Evolutionary conservation across 2,888 invertebrate genomes (phyloP).

Genomic region (Rhorus exstirpatorius): DNA sequence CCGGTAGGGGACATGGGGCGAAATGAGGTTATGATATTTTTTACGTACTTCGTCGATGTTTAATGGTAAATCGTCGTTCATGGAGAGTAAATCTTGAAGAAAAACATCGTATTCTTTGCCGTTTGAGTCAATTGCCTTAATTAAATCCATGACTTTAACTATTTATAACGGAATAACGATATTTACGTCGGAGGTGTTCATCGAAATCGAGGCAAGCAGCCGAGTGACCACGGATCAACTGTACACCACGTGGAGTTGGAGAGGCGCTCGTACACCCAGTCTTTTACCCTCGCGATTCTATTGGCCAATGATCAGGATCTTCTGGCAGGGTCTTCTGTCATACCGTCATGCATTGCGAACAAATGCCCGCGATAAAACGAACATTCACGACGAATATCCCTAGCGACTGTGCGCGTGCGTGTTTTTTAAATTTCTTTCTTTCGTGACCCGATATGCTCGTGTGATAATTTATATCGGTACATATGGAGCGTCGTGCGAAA

Average conservation of each 20-base stretch:
- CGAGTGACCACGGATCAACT: too few relatives aligned
- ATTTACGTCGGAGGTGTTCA: too few relatives aligned
- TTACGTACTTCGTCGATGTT: slow-evolving; percentile 74
- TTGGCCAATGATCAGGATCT: slow-evolving; percentile 85
- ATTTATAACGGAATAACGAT: slow-evolving; percentile 46
- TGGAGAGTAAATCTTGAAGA: slow-evolving; percentile 73
- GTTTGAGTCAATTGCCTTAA: slow-evolving; percentile 74
- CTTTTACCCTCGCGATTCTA: slow-evolving; percentile 74
- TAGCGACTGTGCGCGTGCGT: not conserved
- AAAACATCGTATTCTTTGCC: slow-evolving; percentile 75
- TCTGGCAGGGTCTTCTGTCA: slow-evolving; percentile 86
- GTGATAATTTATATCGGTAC: not conserved
- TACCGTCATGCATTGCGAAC: slow-evolving; percentile 82
- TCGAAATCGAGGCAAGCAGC: too few relatives aligned
- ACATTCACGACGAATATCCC: slow-evolving; percentile 34
- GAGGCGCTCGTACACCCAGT: slow-evolving; percentile 76
- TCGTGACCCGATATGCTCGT: not conserved
- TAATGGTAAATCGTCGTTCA: slow-evolving; percentile 76
- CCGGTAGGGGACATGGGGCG: not conserved
- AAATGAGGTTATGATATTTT: slow-evolving; percentile 43
- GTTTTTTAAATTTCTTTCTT: not conserved
- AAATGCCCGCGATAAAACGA: slow-evolving; percentile 76
- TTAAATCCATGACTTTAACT: slow-evolving; percentile 70
- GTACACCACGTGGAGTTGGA: too few relatives aligned
- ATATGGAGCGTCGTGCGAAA: too few relatives aligned